Percentiles rank a stretch among this genome's conserved stretches.
phyloP scores from a whole-genome alignment of 1,140 invertebrate genomes.

The Megathymus violae region DNA sequence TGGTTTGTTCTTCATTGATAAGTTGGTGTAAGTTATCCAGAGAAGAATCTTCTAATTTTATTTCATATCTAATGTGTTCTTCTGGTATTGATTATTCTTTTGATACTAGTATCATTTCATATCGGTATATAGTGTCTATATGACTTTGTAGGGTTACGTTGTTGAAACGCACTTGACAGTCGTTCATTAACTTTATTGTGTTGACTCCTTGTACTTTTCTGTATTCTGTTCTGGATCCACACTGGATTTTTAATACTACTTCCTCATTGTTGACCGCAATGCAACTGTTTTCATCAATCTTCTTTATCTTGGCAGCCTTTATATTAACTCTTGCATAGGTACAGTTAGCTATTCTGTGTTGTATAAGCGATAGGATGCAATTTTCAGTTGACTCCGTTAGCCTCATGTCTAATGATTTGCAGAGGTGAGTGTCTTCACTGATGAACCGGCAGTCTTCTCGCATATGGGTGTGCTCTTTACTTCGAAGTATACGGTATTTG shows the following conservation, averaged over 20 bases:
- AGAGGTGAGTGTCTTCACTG: conserved; percentile 26
- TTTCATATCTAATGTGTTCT: conserved; percentile 22
- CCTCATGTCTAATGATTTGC: conserved; percentile 21
- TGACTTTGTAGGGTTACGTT: conserved; percentile 21
- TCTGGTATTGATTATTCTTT: conserved; percentile 20
- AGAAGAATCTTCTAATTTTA: conserved; percentile 20
- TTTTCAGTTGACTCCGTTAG: conserved; percentile 21
- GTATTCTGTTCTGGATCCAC: conserved; percentile 22
- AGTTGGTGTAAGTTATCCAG: conserved; percentile 29
- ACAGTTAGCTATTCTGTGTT: conserved; percentile 23
- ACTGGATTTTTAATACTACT: conserved; percentile 8
- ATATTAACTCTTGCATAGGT: conserved; percentile 9
- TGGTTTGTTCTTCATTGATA: conserved; percentile 15
- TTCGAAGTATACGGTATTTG: conserved; percentile 37
- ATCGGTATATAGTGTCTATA: conserved; percentile 8
- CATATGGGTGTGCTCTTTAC: not conserved
- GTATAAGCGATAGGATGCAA: conserved; percentile 22
- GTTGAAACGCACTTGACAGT: conserved; percentile 20
- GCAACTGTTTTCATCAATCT: conserved; percentile 16
- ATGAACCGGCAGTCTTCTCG: not conserved
- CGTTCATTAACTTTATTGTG: conserved; percentile 16
- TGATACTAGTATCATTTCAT: conserved; percentile 14
- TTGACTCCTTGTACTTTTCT: conserved; percentile 22
- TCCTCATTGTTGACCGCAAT: conserved; percentile 14
- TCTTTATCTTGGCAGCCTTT: conserved; percentile 2